A percentile compares a stretch with the other conserved stretches of the same genome.
phyloP scores from a whole-genome alignment of 2,113 vertebrate species.

The Synodontis membranacea region DNA sequence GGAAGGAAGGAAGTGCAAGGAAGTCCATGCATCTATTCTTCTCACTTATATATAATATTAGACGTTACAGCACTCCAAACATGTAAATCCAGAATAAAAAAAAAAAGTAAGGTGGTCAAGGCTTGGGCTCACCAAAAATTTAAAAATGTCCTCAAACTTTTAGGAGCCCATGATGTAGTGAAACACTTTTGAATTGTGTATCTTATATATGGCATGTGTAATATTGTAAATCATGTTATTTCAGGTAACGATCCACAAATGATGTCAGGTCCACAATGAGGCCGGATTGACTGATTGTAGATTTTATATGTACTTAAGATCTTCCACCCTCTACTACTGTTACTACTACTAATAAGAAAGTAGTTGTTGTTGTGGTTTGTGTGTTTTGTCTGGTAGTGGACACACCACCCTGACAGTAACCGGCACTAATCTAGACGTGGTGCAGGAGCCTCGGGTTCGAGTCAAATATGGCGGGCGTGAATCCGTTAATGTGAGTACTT shows the following conservation, averaged over 20 bases:
- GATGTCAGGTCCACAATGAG: background rate
- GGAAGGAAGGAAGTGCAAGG: no score
- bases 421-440: conserved; percentile 91
- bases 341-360: background rate
- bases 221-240: background rate
- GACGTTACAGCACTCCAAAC: background rate
- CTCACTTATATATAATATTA: no score
- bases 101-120: background rate
- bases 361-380: background rate
- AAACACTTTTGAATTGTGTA: background rate
- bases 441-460: conserved; percentile 91
- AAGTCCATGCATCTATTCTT: no score
- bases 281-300: background rate
- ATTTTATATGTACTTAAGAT: background rate
- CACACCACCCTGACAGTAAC: conserved; percentile 88
- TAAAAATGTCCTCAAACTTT: no score
- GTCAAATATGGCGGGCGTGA: conserved; percentile 88
- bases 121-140: background rate
- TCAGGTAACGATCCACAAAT: background rate
- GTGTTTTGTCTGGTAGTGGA: conserved; percentile 73
- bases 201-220: background rate
- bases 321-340: background rate
- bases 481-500: conserved; percentile 87
- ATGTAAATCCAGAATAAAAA: background rate
- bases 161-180: background rate